Percentiles rank a stretch among this genome's conserved stretches.
These are phyloP conservation scores for Priocnemis perturbator DNA, from an alignment of 2,888 invertebrate species.

Conservation along the genomic window DNA sequence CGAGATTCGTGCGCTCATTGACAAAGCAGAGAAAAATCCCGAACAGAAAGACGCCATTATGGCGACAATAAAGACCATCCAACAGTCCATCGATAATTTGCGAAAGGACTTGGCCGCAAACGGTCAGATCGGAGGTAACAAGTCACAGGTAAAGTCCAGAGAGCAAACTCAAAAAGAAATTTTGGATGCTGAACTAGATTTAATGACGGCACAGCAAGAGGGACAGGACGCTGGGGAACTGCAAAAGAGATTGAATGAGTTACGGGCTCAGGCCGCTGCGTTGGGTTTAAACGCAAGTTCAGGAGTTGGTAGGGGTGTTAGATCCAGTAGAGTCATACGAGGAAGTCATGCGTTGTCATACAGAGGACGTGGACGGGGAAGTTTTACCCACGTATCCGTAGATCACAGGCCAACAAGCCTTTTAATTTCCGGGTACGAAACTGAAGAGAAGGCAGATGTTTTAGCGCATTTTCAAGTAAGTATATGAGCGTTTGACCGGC, in stretches of 20 bases:
- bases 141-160: slow-evolving; percentile 80
- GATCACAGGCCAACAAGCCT: slow-evolving; percentile 92
- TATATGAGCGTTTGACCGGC: background rate
- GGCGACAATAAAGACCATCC: slow-evolving; percentile 88
- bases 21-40: slow-evolving; percentile 87
- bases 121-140: slow-evolving; percentile 75
- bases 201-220: slow-evolving; percentile 91
- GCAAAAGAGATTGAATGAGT: slow-evolving; percentile 83
- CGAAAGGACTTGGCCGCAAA: slow-evolving; percentile 82
- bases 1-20: slow-evolving; percentile 89
- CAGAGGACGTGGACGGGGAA: slow-evolving; percentile 70
- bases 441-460: slow-evolving; percentile 88
- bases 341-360: slow-evolving; percentile 62
- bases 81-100: slow-evolving; percentile 88
- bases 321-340: slow-evolving; percentile 64
- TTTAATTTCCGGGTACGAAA: slow-evolving; percentile 90
- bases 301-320: slow-evolving; percentile 55
- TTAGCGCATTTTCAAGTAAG: slow-evolving; percentile 90
- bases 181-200: slow-evolving; percentile 92
- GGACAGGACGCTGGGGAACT: slow-evolving; percentile 91
- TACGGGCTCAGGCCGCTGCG: slow-evolving; percentile 79
- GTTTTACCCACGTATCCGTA: slow-evolving; percentile 79
- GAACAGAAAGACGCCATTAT: slow-evolving; percentile 86
- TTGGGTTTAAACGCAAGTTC: slow-evolving; percentile 67
- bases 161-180: slow-evolving; percentile 93